phyloP scores from a whole-genome alignment of 2,888 invertebrate genomes.

The Vannuccia rotundouncinata region DNA sequence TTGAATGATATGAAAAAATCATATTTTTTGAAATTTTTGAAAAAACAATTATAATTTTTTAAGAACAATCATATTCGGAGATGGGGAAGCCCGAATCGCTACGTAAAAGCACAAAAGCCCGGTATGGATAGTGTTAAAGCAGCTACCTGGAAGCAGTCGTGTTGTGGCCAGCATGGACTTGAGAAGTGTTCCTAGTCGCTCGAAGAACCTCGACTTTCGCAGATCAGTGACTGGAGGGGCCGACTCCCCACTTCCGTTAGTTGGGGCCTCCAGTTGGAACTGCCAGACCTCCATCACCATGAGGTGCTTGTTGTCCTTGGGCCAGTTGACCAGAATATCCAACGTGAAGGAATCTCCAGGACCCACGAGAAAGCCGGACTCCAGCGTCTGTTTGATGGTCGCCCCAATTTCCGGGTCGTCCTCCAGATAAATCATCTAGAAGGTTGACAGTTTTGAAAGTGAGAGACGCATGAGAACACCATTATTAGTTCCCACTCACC shows the following conservation, averaged over 20 bases:
- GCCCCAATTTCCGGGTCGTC: conserved; percentile 33
- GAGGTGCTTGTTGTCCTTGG: neutral
- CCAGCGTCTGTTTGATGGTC: conserved; percentile 34
- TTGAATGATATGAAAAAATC: too few relatives aligned
- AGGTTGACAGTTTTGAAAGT: neutral
- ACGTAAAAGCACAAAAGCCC: too few relatives aligned
- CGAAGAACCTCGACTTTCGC: conserved; percentile 29
- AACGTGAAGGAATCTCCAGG: conserved; percentile 21
- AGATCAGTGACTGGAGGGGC: neutral
- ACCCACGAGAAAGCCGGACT: conserved; percentile 21
- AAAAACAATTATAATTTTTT: too few relatives aligned
- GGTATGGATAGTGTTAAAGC: too few relatives aligned
- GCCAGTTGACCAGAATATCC: conserved; percentile 14
- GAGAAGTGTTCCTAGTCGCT: conserved; percentile 30
- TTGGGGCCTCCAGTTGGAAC: conserved; percentile 6
- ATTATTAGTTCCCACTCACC: neutral
- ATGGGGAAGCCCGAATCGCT: too few relatives aligned
- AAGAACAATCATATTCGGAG: too few relatives aligned
- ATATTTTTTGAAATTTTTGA: too few relatives aligned
- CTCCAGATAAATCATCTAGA: conserved; percentile 33
- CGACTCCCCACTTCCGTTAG: neutral
- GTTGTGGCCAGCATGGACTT: conserved; percentile 29
- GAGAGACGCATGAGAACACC: neutral
- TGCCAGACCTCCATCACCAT: conserved; percentile 30
- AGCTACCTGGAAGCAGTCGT: conserved; percentile 29